Evolutionary conservation across 2,113 vertebrate species (phyloP).

Genomic region (Illadopsis cleaveri): DNA sequence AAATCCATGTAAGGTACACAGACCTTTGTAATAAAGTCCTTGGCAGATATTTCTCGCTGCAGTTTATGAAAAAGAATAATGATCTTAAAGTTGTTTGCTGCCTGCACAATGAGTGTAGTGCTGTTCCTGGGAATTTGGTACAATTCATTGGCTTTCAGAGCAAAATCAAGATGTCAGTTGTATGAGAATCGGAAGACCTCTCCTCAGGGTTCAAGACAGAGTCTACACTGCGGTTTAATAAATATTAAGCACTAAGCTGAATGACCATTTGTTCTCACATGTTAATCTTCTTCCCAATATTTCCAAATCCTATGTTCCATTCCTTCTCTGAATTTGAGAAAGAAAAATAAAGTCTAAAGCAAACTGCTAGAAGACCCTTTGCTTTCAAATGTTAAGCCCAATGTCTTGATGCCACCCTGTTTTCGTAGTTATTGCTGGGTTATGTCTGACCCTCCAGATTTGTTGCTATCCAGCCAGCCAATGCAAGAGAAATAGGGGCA

Average conservation of each 20-base stretch:
- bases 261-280: background rate
- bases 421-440: background rate
- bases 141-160: background rate
- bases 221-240: background rate
- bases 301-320: background rate
- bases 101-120: background rate
- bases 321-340: background rate
- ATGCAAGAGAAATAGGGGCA: background rate
- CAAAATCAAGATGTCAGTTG: background rate
- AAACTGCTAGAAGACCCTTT: background rate
- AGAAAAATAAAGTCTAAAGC: background rate
- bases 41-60: background rate
- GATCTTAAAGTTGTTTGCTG: background rate
- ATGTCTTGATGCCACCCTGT: background rate
- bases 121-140: background rate
- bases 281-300: background rate
- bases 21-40: background rate
- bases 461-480: background rate
- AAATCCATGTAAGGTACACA: rapidly evolving
- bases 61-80: background rate
- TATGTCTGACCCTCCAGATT: background rate
- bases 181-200: background rate
- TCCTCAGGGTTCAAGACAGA: background rate
- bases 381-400: background rate
- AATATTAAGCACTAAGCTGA: background rate